Evolutionary conservation across 2,888 invertebrate genomes (phyloP), one percentile per base, ranked within the genome.

Genomic region (Tenodera sinensis): DNA sequence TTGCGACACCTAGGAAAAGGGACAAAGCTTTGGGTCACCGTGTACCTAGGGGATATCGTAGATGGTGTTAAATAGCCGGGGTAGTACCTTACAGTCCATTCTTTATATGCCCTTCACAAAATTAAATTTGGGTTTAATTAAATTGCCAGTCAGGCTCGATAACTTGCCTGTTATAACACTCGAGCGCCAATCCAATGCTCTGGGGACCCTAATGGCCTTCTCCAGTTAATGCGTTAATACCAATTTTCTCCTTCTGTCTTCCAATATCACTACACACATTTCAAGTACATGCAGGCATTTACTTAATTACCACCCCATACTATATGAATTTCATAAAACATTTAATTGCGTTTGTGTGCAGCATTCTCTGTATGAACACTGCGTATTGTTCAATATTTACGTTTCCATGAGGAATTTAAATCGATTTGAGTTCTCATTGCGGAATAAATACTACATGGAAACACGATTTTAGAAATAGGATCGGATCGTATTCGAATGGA

Each of bases 61-160:
- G 54, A 25, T 4, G 14, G 15, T 54, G 54, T 20, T 54, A 71
- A 71, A 25, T 71, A 71, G 54, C 54, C 4, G 20, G 54, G 54
- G 54, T 20, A 20, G 54, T 25, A 20, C 54, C 54, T 71, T 71
- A 71, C 54, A 71, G 54, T 71, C 54, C 54, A 71, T 71, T 71
- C 54, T 71, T 71, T 71, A 71, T 71, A 71, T 71, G 54, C 25
- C 54, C 54, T 20, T 42, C 87, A 42, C 87, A 42, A 87, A 87
- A 83, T 87, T 87, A 87, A 87, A 87, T 87, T 87, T 87, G 14
- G 82, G 82, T 87, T 71, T 87, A 87, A 87, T 87, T 87, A 87
- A 87, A 87, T 87, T 87, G 87, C 42, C 83, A 87, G 20, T 71
- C 54, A 71, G 20, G 54, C 54, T 71, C 54, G 54, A 71, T 71